These are phyloP conservation scores for Epizoanthus rinbou DNA, from an alignment of 92 coral and sea anemone genomes.

Conservation along the genomic window DNA sequence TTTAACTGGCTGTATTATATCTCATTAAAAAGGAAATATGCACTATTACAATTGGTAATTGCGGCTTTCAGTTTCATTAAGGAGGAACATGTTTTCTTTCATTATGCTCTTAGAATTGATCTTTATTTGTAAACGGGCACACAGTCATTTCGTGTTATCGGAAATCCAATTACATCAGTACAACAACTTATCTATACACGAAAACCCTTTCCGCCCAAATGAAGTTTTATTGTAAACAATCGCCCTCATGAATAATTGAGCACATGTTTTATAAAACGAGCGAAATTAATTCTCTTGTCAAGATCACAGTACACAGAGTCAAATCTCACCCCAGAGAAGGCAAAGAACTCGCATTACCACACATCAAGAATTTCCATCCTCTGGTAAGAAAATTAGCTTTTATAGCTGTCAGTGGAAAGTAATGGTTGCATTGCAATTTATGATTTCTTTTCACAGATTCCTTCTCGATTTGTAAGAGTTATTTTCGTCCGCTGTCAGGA, in stretches of 20 bases:
- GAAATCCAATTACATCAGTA: slow-evolving; percentile 38
- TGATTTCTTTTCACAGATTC: background rate
- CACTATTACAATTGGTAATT: slow-evolving; percentile 25
- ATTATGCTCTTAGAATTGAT: background rate
- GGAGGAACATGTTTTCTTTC: background rate
- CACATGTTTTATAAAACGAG: slow-evolving; percentile 7
- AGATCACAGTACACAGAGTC: slow-evolving; percentile 4
- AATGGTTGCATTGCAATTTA: background rate
- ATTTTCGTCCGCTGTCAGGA: background rate
- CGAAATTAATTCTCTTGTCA: background rate
- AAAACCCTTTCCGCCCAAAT: slow-evolving; percentile 33
- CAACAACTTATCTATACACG: slow-evolving; percentile 29
- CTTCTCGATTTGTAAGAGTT: background rate
- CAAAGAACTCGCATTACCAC: background rate
- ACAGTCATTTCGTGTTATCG: slow-evolving; percentile 32
- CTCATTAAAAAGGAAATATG: slow-evolving; percentile 5
- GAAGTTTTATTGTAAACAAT: slow-evolving; percentile 44
- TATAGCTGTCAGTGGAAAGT: background rate
- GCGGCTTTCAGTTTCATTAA: slow-evolving; percentile 17
- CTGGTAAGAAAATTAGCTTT: background rate
- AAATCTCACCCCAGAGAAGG: background rate
- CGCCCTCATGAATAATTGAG: slow-evolving; percentile 21
- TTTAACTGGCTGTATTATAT: background rate
- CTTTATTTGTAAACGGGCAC: slow-evolving; percentile 30
- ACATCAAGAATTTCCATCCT: background rate